Evolutionary conservation across 2,888 invertebrate genomes (phyloP), one percentile per base, ranked within the genome.

Genomic region (Dermolepida albohirtum): DNA sequence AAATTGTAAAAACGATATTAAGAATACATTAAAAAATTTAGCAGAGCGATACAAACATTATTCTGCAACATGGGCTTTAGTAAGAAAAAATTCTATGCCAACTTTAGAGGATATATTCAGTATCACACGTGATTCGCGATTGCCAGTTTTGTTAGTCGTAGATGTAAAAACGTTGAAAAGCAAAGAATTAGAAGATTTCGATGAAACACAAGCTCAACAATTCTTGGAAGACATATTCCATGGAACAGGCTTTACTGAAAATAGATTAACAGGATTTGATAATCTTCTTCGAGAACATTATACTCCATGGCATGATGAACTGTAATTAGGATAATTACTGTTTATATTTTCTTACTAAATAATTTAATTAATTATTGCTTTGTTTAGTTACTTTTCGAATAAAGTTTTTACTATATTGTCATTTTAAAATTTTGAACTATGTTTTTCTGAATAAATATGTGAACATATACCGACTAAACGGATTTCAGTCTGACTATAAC

Each of bases 81-180:
- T 66, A 16, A 65, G 63, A 27, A 57, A 57, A 14, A 62, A 62
- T 27, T 39, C 44, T 14, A 62, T 69, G 69, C 57, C 57, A 10
- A 51, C 39, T 8, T 39, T 62, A 27, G 69, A 69, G 4, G 44
- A 62, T 5, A 66, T 69, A 44, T 59, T 69, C 16, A 22, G 47
- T 11, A 64, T 68, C 12, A 49, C 44, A 8, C 34, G 4, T 14
- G 64, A 17, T 41, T 51, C 51, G 10, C 49, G 64, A 29, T 22
- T 57, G 11, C 55, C 57, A 16, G n/a, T 22, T 11, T 55, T 66
- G 8, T 17, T 52, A 27, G 57, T 68, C 16, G 69, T 69, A 7
- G 47, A 69, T 16, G 69, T 69, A 6, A 57, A 66, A 65, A 63
- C 65, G 1, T 41, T 69, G 10, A 66, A 62, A 22, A 59, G 52